Percentiles rank a stretch among this genome's conserved stretches.
These are phyloP conservation scores for Microcebus lehilahytsara DNA, from an alignment of 2,113 vertebrate species.

Conservation along the genomic window DNA sequence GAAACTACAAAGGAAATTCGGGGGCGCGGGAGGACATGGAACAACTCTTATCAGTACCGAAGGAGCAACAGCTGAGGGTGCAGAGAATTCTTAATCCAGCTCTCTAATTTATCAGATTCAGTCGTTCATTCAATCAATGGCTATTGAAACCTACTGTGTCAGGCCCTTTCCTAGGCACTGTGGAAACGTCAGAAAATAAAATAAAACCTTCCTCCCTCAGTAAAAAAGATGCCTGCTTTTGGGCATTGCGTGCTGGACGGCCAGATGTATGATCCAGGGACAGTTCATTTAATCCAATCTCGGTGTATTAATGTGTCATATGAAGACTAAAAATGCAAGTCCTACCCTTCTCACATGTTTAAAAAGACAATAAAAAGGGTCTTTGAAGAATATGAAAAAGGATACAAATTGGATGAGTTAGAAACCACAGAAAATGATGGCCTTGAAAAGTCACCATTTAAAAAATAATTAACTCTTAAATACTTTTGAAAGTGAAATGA, in stretches of 20 bases:
- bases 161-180: neutral
- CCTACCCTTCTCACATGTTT: neutral
- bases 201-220: rapidly evolving
- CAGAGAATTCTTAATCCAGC: neutral
- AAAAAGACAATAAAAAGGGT: neutral
- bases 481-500: neutral
- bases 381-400: neutral
- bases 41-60: neutral
- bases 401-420: neutral
- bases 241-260: neutral
- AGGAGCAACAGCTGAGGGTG: neutral
- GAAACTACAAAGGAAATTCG: neutral
- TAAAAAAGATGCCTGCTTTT: neutral
- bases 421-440: neutral
- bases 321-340: neutral
- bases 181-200: neutral
- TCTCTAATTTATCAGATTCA: neutral
- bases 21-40: neutral
- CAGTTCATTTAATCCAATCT: neutral
- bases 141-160: neutral
- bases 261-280: neutral
- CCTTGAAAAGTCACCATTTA: neutral
- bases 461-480: neutral
- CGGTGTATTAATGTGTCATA: neutral
- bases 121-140: neutral